Conservation (phyloP, 2,888 invertebrate species). For the Drosophila gaucha region DNA sequence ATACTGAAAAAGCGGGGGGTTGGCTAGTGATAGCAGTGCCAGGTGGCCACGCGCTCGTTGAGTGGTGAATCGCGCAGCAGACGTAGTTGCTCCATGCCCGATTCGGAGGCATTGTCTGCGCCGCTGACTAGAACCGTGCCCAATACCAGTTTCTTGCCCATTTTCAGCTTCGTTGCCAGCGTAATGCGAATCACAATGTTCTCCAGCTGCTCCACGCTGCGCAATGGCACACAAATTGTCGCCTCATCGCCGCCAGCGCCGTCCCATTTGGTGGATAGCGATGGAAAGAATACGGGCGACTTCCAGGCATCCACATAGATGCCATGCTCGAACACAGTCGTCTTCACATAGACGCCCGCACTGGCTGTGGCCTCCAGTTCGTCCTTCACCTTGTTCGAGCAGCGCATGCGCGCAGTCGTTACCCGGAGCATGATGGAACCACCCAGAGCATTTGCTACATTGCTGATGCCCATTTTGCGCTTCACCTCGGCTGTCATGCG, state of each 20-base stretch:
- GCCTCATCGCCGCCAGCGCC: slow-evolving; percentile 82
- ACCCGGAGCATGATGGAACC: slow-evolving; percentile 74
- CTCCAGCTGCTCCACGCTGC: slow-evolving; percentile 75
- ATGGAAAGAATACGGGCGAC: slow-evolving; percentile 90
- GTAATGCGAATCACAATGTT: slow-evolving; percentile 81
- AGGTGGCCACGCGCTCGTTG: slow-evolving; percentile 81
- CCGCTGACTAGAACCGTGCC: slow-evolving; percentile 82
- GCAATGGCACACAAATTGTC: slow-evolving; percentile 79
- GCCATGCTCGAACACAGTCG: slow-evolving; percentile 90
- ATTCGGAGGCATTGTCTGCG: slow-evolving; percentile 46
- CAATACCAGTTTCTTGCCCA: slow-evolving; percentile 83
- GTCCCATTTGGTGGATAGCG: slow-evolving; percentile 91
- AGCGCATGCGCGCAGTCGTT: slow-evolving; percentile 83
- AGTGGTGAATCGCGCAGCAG: slow-evolving; percentile 66
- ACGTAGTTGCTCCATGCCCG: slow-evolving; percentile 80
- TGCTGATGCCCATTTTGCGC: slow-evolving; percentile 81
- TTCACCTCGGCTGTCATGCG: slow-evolving; percentile 82
- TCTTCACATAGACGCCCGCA: slow-evolving; percentile 90
- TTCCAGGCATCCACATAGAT: slow-evolving; percentile 88
- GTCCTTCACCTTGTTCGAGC: slow-evolving; percentile 84
- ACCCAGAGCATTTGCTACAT: slow-evolving; percentile 44
- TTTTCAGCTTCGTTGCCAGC: slow-evolving; percentile 83
- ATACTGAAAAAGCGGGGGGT: background rate
- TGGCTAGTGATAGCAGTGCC: slow-evolving; percentile 83
- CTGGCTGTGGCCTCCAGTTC: slow-evolving; percentile 83